Base-by-base conservation (phyloP, 2,888 invertebrate species). In the Drosophila neotestacea region DNA sequence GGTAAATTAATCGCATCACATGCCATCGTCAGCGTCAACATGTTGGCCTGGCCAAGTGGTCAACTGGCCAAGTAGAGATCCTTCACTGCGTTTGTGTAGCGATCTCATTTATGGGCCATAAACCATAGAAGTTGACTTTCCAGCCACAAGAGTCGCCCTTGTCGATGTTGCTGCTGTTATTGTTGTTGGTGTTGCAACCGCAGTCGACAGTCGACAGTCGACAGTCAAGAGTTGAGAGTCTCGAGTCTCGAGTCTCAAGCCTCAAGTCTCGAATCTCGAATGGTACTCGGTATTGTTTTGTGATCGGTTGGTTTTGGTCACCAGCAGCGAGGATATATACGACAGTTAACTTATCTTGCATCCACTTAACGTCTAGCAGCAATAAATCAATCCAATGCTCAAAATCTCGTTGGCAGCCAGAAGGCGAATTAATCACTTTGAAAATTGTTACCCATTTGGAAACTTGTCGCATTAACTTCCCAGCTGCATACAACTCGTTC, bases 341-440 rank as follows among this genome's bases (percentile, higher is more conserved):
- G 84, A 86, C 86, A 84, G 84, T 90, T 85, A 83, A 88, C 90
- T 88, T 88, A 87, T 90, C 90, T 90, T 83, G 85, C 89, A 88
- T 90, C 90, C 88, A 90, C 86, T 88, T 90, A 88, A 78, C 85
- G 89, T 89, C 89, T 86, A 83, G 82, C 73, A 81, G 89, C 83
- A 78, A 90, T 90, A 90, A 90, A 90, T 90, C 90, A 90, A 90
- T 88, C 88, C 86, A 68, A 90, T 90, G 86, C 78, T 85, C 82
- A 73, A 87, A 79, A 72, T 79, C 77, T 83, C 78, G 86, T 77
- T 85, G 86, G 86, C 84, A 85, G 83, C 84, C 84, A 84, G 68
- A 76, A 82, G 84, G 85, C 89, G 83, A 90, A 90, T 90, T 90
- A 90, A 90, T 90, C 90, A 90, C 89, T 84, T 89, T 86, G 81